Evolutionary conservation across 2,797 vertebrate species (phyloP), one percentile per base, ranked within the genome.

Genomic region (Semotilus atromaculatus): DNA sequence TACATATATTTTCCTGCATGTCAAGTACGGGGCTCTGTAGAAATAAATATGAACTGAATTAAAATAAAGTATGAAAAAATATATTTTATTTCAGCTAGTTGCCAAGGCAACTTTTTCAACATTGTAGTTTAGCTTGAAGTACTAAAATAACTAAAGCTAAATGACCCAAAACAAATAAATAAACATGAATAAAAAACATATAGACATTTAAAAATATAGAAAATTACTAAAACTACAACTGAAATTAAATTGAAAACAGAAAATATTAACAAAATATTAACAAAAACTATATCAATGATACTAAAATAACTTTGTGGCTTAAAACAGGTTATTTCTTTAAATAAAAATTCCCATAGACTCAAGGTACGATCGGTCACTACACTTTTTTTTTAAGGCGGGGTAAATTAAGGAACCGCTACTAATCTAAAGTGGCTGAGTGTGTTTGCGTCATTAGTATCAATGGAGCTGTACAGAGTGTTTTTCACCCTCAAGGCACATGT

Each of bases 401-500:
- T 31, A 4, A 64, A n/a, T 62, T 18, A 48, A 43, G 21, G 1
- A 66, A 38, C 16, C 5, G 23, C 19, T 26, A 14, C 29, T 66
- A 36, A 66, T 75, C 31, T 74, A 4, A 82, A 71, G 51, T 74
- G 26, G 18, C 23, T 64, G 45, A 48, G 45, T 48, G 10, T 38
- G 29, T 53, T 48, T 83, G 45, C 5, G 4, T 34, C 60, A 68
- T 31, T 64, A 60, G 58, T 45, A 75, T 75, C 48, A 81, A 67
- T 81, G 55, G 14, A 78, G 80, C 82, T 53, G 29, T 71, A 71
- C 16, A 62, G 67, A 70, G 18, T 40, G 38, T 10, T 66, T 58
- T 43, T 14, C 68, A 67, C 70, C 80, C 77, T 82, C 62, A 51
- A 70, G 82, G 58, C 38, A 9, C 16, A n/a, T 51, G 58, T 78